These are phyloP conservation scores for Strigamia transsilvanica DNA, from an alignment of 2,888 invertebrate genomes.

Conservation along the genomic window DNA sequence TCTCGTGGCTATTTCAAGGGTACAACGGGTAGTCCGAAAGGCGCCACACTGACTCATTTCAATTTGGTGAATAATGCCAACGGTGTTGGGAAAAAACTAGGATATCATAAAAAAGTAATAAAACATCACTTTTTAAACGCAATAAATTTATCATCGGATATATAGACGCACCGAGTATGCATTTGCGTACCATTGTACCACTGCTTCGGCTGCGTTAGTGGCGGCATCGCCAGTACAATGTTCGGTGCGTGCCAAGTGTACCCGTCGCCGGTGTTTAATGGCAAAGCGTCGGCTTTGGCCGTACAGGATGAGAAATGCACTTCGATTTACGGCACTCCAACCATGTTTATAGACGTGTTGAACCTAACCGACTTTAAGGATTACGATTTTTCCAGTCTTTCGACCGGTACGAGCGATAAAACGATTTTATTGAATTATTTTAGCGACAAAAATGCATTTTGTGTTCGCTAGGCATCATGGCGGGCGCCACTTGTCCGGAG, in stretches of 20 bases:
- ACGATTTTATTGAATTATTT: neutral
- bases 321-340: constrained; percentile 79
- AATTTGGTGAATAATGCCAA: constrained; percentile 77
- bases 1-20: constrained; percentile 67
- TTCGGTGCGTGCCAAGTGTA: constrained; percentile 63
- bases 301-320: constrained; percentile 71
- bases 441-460: neutral
- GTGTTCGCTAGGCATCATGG: neutral
- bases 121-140: neutral
- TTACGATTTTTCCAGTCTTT: constrained; percentile 32
- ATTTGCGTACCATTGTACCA: constrained; percentile 75
- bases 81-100: neutral
- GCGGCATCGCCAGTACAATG: constrained; percentile 62
- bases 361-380: constrained; percentile 65
- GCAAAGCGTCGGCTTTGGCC: constrained; percentile 70
- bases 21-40: constrained; percentile 83
- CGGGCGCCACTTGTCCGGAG: neutral
- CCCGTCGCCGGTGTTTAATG: constrained; percentile 64
- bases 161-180: constrained; percentile 1
- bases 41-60: constrained; percentile 75
- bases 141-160: neutral
- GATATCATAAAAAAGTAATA: constrained; percentile 14
- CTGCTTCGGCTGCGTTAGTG: constrained; percentile 77
- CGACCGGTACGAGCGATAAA: neutral
- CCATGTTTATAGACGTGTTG: constrained; percentile 85